A percentile compares a stretch with the other conserved stretches of the same genome.
These are phyloP conservation scores for Hedychridium roseum DNA, from an alignment of 2,888 invertebrate species.

Conservation along the genomic window DNA sequence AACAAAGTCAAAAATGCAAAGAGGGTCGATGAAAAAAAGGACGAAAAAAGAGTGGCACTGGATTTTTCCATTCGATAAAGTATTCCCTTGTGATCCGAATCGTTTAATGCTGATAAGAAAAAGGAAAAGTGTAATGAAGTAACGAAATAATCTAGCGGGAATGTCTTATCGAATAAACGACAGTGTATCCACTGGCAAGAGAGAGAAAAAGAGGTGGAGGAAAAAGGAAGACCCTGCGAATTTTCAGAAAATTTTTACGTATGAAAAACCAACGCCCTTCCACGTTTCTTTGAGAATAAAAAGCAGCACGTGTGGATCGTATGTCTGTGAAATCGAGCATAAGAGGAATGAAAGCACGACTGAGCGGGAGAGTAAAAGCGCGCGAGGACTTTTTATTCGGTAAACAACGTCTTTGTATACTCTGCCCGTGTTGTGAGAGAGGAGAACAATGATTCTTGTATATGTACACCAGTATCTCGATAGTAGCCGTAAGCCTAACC, in stretches of 20 bases:
- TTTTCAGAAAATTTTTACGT: constrained; percentile 17
- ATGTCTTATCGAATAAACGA: too few relatives aligned
- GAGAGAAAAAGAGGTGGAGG: background rate
- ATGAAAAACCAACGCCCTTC: constrained; percentile 20
- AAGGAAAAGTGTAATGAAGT: too few relatives aligned
- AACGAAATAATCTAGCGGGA: background rate
- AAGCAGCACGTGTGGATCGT: too few relatives aligned
- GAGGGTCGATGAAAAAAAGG: constrained; percentile 11
- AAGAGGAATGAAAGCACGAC: constrained; percentile 10
- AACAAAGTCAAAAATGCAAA: constrained; percentile 26
- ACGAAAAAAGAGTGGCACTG: constrained; percentile 5
- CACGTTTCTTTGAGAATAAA: constrained; percentile 8
- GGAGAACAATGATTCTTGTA: constrained; percentile 52
- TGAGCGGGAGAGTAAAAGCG: constrained; percentile 11
- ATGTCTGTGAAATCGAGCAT: too few relatives aligned
- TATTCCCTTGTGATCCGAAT: too few relatives aligned
- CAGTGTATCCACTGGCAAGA: too few relatives aligned
- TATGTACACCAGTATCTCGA: constrained; percentile 59
- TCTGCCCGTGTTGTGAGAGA: constrained; percentile 41
- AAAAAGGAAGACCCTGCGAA: constrained; percentile 10
- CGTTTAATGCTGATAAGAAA: too few relatives aligned
- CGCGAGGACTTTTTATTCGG: constrained; percentile 49
- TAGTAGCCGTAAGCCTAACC: constrained; percentile 60
- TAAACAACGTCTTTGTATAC: constrained; percentile 54
- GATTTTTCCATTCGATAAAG: too few relatives aligned